phyloP scores from a whole-genome alignment of 1,140 invertebrate genomes.

The Druon quercuslanigerum region DNA sequence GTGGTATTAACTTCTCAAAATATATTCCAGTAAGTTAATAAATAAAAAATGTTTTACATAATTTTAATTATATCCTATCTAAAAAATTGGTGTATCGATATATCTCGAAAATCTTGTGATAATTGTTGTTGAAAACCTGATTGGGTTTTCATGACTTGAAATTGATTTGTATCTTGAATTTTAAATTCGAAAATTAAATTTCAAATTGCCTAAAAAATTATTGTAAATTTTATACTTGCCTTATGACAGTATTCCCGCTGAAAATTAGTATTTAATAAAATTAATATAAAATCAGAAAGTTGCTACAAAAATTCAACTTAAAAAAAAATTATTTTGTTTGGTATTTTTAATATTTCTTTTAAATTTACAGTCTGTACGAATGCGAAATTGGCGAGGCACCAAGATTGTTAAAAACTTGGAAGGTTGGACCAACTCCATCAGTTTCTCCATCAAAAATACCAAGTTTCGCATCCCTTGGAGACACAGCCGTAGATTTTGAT shows the following conservation, averaged over 20 bases:
- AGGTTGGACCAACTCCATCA: constrained; percentile 77
- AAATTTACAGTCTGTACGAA: constrained; percentile 71
- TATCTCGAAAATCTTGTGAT: no score
- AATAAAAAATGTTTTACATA: constrained; percentile 3
- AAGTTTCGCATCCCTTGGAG: constrained; percentile 82
- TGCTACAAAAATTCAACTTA: no score
- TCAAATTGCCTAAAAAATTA: no score
- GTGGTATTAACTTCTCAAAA: constrained; percentile 89
- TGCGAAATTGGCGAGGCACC: constrained; percentile 68
- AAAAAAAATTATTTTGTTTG: constrained; percentile 23
- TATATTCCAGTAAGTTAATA: constrained; percentile 80
- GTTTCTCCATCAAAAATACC: constrained; percentile 75
- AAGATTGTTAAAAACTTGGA: constrained; percentile 75
- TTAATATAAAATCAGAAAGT: no score
- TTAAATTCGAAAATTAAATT: no score
- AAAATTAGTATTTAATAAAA: no score
- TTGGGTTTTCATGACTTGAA: background rate
- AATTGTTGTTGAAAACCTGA: no score
- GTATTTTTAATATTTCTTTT: constrained; percentile 34
- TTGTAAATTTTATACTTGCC: no score
- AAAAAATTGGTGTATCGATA: no score
- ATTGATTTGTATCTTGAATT: background rate
- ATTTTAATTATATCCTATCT: constrained; percentile 5
- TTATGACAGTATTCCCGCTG: no score
- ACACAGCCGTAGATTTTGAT: constrained; percentile 90